Evolutionary conservation across 2,113 vertebrate genomes (phyloP), one percentile per base, ranked within the genome.

Genomic region (Uria lomvia): DNA sequence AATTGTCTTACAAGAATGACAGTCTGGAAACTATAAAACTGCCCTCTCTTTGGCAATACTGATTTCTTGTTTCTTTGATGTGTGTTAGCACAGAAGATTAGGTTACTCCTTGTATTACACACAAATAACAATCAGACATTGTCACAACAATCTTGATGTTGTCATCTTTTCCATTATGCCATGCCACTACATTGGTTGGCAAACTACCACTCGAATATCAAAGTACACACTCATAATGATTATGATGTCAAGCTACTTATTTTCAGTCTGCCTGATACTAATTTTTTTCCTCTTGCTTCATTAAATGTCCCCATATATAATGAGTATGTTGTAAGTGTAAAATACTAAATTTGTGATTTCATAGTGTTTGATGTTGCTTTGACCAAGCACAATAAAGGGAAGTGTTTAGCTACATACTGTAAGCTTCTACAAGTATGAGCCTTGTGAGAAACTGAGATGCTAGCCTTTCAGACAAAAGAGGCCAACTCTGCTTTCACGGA

Each of bases 91-190:
- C 42, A 73, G 92, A 72, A 91, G 92, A 92, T 97, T 43, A 67
- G 63, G 78, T 96, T 94, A 93, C 95, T 90, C 92, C 88, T 96
- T 83, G 81, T 77, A 63, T 94, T 92, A 67, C 82, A 74, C 63
- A 59, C 67, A 96, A 96, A 90, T 67, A 96, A 74, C 75, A 88
- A 92, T 94, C 96, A 96, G 94, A 80, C 67, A 22, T 60, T 83
- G 92, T 88, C 90, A 96, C 95, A 94, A 77, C 85, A 77, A 70
- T 83, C 88, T 50, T 24, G 71, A 47, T 86, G 95, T 30, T 74
- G 86, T 88, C 93, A 92, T 88, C 71, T 59, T 92, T 93, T 70
- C 93, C 92, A 58, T 62, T 79, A 86, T 76, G 58, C 36, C 66
- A 66, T 79, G 93, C 60, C 66, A 65, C 49, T 72, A 40, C 67